Conservation (phyloP, 2,797 vertebrate species). For the Galaxias olidus region DNA sequence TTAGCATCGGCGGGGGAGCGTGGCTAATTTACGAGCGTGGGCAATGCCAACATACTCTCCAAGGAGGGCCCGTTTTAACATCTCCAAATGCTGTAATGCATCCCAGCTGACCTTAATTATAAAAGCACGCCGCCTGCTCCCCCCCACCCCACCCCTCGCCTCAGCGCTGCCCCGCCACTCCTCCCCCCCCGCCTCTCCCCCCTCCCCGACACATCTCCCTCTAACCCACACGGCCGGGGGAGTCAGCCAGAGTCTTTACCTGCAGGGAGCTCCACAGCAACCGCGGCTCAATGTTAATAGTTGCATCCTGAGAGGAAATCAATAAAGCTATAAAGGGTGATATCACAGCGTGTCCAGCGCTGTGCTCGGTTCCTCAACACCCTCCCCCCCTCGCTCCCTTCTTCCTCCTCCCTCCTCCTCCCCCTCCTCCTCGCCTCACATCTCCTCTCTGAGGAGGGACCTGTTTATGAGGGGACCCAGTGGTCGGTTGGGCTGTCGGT, state of each 20-base stretch:
- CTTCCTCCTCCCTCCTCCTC: constrained; percentile 25
- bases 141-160: constrained; percentile 59
- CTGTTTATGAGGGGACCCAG: constrained; percentile 55
- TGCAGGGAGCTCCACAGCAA: constrained; percentile 72
- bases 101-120: constrained; percentile 87
- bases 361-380: background rate
- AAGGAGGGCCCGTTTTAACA: constrained; percentile 82
- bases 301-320: constrained; percentile 82
- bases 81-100: constrained; percentile 84
- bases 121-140: constrained; percentile 72
- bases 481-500: constrained; percentile 33
- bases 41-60: constrained; percentile 79
- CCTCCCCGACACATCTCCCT: constrained; percentile 25
- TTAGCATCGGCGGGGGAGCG: constrained; percentile 64
- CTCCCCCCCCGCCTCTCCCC: constrained; percentile 14
- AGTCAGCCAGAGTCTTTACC: constrained; percentile 69
- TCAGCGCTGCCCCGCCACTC: constrained; percentile 30
- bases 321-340: constrained; percentile 82
- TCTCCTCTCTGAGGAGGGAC: constrained; percentile 36
- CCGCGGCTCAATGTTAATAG: constrained; percentile 77
- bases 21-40: constrained; percentile 78
- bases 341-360: constrained; percentile 74
- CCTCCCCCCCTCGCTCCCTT: constrained; percentile 12
- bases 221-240: constrained; percentile 57
- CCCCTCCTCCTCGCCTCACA: background rate